Evolutionary conservation across 1,140 invertebrate genomes (phyloP), one percentile per base, ranked within the genome.

Genomic region (Ooceraea biroi): DNA sequence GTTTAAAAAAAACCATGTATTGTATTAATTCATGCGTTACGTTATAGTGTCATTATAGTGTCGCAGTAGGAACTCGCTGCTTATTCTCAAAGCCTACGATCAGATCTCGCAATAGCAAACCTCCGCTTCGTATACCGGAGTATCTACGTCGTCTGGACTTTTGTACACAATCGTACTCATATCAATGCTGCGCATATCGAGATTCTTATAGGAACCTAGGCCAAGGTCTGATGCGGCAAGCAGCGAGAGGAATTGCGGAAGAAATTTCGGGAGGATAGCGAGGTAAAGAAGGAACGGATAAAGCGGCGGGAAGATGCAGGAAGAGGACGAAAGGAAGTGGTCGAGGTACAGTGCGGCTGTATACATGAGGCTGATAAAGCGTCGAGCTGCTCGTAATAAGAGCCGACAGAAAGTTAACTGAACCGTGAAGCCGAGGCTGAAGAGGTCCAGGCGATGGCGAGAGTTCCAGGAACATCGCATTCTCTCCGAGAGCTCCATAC

Each of bases 391-490:
- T 83, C 85, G 87, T 91, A 92, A 92, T 89, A 91, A 92, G 90
- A 92, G 89, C 83, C 89, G 90, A 90, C 91, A 87, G 90, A 92
- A 90, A 92, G 91, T 92, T 92, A 92, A 91, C 88, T 90, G 91
- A 92, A 92, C 87, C 90, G 74, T 91, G 90, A 92, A 92, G 86
- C 78, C 52, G 60, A 52, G 85, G 25, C 68, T 74, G 87, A 85
- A 76, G 66, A 85, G 84, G 74, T 46, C 71, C 80, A 78, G 36
- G 36, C 57, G 55, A 76, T 41, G 84, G 82, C 74, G 66, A 80
- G 84, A 87, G 87, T 91, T 91, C 90, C 89, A 89, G 85, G 90
- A 92, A 92, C 90, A 84, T 85, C 82, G 83, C 72, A 82, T 90
- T 88, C 85, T 84, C 88, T 87, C 85, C 30, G 66, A 88, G 86